These are phyloP conservation scores for Yponomeuta cagnagella DNA, from an alignment of 2,888 invertebrate genomes.

Conservation along the genomic window DNA sequence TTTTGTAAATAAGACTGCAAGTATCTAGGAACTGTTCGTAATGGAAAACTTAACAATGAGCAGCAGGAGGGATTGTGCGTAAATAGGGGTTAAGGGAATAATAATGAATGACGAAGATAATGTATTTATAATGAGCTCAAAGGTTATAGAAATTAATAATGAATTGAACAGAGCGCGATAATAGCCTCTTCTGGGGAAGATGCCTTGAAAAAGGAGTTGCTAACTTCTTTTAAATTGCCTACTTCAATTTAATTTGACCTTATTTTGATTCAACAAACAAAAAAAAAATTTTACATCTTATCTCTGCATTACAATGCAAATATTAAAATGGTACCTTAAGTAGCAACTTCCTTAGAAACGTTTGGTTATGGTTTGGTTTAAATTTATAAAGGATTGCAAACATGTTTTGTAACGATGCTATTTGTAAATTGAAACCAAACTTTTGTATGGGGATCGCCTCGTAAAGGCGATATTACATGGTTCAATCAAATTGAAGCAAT, in stretches of 20 bases:
- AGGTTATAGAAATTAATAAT: slow-evolving; percentile 11
- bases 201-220: not conserved
- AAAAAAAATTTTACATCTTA: too few relatives aligned
- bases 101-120: slow-evolving; percentile 5
- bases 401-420: too few relatives aligned
- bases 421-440: too few relatives aligned
- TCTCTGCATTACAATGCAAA: too few relatives aligned
- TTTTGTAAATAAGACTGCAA: not conserved
- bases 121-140: slow-evolving; percentile 13
- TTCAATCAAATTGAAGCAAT: too few relatives aligned
- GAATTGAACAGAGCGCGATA: not conserved
- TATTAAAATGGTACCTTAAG: too few relatives aligned
- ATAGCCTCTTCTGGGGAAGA: not conserved
- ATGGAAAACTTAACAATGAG: not conserved
- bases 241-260: not conserved
- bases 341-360: too few relatives aligned
- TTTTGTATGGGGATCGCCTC: too few relatives aligned
- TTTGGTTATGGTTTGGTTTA: too few relatives aligned
- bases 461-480: too few relatives aligned
- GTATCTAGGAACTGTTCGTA: not conserved
- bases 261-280: too few relatives aligned
- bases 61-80: not conserved
- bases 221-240: not conserved
- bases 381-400: too few relatives aligned
- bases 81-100: not conserved